These are phyloP conservation scores for Petaurus breviceps DNA, from an alignment of 2,113 vertebrate genomes.

Conservation along the genomic window DNA sequence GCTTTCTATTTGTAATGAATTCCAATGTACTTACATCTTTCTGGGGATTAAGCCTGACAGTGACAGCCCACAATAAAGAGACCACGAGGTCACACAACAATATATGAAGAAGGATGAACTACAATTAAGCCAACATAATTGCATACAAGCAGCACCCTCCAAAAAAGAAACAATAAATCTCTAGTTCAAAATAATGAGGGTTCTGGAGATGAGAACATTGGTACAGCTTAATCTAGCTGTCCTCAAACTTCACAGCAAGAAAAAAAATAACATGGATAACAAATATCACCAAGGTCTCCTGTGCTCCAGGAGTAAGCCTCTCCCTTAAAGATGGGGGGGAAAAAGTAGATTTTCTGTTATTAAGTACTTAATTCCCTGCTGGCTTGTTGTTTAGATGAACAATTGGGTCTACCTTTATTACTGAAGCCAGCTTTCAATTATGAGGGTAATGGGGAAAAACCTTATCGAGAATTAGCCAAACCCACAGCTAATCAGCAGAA, in stretches of 20 bases:
- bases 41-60: constrained; percentile 57
- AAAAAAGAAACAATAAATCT: constrained; percentile 61
- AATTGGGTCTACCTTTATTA: background rate
- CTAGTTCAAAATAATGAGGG: constrained; percentile 55
- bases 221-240: background rate
- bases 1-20: constrained; percentile 63
- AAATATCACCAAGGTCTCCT: background rate
- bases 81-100: constrained; percentile 56
- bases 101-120: constrained; percentile 63
- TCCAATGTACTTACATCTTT: constrained; percentile 62
- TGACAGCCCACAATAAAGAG: constrained; percentile 44
- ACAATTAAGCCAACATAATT: constrained; percentile 71
- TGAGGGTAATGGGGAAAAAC: constrained; percentile 4
- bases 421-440: constrained; percentile 20
- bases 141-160: constrained; percentile 51
- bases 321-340: background rate
- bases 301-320: background rate
- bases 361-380: constrained; percentile 25
- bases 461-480: constrained; percentile 51
- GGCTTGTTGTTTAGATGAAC: background rate
- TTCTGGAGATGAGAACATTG: background rate
- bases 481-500: constrained; percentile 25
- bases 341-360: background rate
- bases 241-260: constrained; percentile 29
- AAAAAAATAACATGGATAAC: background rate